Conservation (phyloP, 1,140 invertebrate species). For the Leptinotarsa texana region DNA sequence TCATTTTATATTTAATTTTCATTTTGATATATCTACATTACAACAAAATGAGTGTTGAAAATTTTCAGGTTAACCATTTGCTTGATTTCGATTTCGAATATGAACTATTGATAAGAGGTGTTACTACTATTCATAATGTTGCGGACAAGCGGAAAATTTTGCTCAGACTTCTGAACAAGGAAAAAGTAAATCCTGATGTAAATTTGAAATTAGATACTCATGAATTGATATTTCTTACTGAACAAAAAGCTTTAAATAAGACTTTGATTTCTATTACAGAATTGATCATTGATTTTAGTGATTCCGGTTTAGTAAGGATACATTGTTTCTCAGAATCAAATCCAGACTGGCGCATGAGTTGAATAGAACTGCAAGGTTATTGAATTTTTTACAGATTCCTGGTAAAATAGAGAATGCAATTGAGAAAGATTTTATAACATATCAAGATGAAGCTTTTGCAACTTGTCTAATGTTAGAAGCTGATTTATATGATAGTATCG, state of each 20-base stretch:
- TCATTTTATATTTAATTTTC: too few species aligned
- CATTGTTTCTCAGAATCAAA: neutral
- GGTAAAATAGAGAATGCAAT: neutral
- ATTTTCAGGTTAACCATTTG: constrained; percentile 11
- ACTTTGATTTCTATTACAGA: neutral
- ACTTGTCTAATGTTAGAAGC: constrained; percentile 19
- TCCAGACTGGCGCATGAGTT: neutral
- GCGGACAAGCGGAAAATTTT: constrained; percentile 11
- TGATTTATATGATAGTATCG: neutral
- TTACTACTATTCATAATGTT: neutral
- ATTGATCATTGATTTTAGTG: constrained; percentile 8
- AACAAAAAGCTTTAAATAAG: constrained; percentile 11
- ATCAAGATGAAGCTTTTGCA: constrained; percentile 21
- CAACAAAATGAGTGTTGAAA: constrained; percentile 17
- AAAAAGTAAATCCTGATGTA: constrained; percentile 12
- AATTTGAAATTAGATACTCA: neutral
- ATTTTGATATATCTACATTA: too few species aligned
- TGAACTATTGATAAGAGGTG: neutral
- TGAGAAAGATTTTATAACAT: neutral
- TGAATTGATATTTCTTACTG: constrained; percentile 4
- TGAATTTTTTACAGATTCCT: neutral
- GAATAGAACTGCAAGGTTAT: neutral
- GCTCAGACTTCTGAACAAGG: neutral
- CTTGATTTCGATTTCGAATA: constrained; percentile 7
- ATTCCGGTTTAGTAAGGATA: neutral